These are phyloP conservation scores for Poeciliopsis paucimaculata DNA, from an alignment of 2,797 vertebrate genomes.

Conservation along the genomic window DNA sequence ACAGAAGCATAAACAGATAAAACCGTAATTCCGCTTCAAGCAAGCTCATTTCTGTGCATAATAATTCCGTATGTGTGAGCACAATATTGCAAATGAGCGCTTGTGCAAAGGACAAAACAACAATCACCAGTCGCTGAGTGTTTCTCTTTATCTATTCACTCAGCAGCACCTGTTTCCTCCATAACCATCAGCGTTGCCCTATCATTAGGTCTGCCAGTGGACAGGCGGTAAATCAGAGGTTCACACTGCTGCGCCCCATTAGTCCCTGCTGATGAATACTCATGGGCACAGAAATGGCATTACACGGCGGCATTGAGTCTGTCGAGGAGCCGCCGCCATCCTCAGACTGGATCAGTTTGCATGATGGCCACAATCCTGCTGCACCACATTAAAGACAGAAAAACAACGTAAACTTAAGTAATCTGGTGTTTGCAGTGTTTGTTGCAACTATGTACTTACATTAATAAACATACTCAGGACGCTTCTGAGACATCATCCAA, in stretches of 20 bases:
- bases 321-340: constrained; percentile 48
- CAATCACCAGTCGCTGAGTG: constrained; percentile 68
- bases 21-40: constrained; percentile 38
- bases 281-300: constrained; percentile 72
- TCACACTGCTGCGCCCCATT: constrained; percentile 70
- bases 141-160: constrained; percentile 68
- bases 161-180: constrained; percentile 71
- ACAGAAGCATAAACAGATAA: constrained; percentile 5
- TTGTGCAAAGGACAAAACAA: constrained; percentile 70
- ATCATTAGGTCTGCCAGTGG: constrained; percentile 74
- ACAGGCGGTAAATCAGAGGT: constrained; percentile 73
- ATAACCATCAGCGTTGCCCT: constrained; percentile 63
- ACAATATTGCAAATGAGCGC: constrained; percentile 74
- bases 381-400: constrained; percentile 11
- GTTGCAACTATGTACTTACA: constrained; percentile 16
- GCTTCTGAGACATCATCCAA: neutral
- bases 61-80: constrained; percentile 61
- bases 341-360: constrained; percentile 24
- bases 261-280: constrained; percentile 76
- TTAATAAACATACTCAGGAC: constrained; percentile 15
- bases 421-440: constrained; percentile 15
- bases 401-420: constrained; percentile 18
- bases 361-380: constrained; percentile 33
- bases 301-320: constrained; percentile 29
- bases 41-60: constrained; percentile 58